phyloP scores from a whole-genome alignment of 1,140 invertebrate genomes.

The Daktulosphaira vitifoliae region DNA sequence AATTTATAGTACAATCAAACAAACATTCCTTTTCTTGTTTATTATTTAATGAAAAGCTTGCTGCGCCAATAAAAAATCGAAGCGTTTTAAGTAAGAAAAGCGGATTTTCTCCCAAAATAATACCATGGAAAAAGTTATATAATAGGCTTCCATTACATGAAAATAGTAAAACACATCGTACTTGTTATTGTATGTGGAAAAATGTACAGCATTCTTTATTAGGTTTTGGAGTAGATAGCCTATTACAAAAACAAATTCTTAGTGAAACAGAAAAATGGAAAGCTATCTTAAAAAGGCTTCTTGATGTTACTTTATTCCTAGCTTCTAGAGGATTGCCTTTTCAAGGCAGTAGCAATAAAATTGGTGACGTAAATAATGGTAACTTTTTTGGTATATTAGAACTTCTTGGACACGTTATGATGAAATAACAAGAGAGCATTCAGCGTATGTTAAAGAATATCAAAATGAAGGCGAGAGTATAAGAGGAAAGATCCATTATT shows the following conservation, averaged over 20 bases:
- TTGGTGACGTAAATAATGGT: constrained; percentile 36
- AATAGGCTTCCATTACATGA: no score
- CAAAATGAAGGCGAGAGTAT: no score
- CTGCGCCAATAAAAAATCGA: neutral
- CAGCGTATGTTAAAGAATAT: constrained; percentile 10
- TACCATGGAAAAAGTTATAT: no score
- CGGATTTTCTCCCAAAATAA: constrained; percentile 1
- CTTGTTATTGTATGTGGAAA: constrained; percentile 12
- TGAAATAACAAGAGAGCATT: constrained; percentile 37
- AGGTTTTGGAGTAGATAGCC: no score
- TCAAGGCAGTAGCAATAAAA: no score
- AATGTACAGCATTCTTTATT: neutral
- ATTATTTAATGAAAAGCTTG: neutral
- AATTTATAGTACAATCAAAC: neutral
- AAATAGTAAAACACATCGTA: no score
- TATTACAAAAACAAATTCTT: constrained; percentile 28
- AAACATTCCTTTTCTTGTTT: constrained; percentile 10
- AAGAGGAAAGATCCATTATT: constrained; percentile 36
- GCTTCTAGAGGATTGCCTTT: no score
- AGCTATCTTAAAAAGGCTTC: constrained; percentile 34
- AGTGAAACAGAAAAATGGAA: constrained; percentile 35
- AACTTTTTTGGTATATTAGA: constrained; percentile 39
- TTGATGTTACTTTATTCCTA: constrained; percentile 37
- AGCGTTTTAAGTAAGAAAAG: neutral
- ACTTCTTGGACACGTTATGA: constrained; percentile 37